Base-by-base conservation (phyloP, 1,140 invertebrate species). In the Pectinophora gossypiella region DNA sequence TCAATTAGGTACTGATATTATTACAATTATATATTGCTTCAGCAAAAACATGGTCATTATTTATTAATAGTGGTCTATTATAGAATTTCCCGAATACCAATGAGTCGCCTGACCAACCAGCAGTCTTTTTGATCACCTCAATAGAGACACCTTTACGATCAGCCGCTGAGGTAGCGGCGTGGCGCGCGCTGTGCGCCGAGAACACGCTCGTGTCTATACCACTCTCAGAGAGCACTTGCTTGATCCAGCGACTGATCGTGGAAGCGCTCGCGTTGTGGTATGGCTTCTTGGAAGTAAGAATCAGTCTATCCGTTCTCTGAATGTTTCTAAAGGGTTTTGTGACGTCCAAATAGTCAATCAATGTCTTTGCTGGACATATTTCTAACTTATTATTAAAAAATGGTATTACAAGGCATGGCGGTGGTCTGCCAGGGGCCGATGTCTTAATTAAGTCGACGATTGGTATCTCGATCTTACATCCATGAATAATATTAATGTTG, bases 311-410 rank as follows among this genome's bases (percentile, higher is more conserved):
- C 9, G 20, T 16, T 1, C 12, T 36, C 18, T 10, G 3, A 13
- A 4, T n/a, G 3, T 18, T 5, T 43, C 40, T 7, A 27, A 48
- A 45, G 16, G 4, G 1, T 48, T 53, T 20, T 3, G 56, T 58
- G 7, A 10, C 20, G 10, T 48, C 27, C 0, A 53, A 46, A 16
- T 58, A 58, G 5, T 36, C 19, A 4, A 36, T 4, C 7, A 57
- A 44, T 21, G 35, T 48, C 16, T 45, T 53, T 19, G 50, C 56
- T 20, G 50, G 50, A 32, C 56, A 58, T 7, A 58, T 58, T 48
- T 48, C 7, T n/a, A 13, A 12, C 13, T 15, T 51, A 22, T 48
- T 10, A 10, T 40, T 35, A 22, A 57, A 57, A 21, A 57, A 51
- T 1, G 55, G 49, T 20, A 57, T 43, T 18, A 36, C 6, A 2